phyloP scores from a whole-genome alignment of 2,113 vertebrate genomes.

The Genyomyrus donnyi region DNA sequence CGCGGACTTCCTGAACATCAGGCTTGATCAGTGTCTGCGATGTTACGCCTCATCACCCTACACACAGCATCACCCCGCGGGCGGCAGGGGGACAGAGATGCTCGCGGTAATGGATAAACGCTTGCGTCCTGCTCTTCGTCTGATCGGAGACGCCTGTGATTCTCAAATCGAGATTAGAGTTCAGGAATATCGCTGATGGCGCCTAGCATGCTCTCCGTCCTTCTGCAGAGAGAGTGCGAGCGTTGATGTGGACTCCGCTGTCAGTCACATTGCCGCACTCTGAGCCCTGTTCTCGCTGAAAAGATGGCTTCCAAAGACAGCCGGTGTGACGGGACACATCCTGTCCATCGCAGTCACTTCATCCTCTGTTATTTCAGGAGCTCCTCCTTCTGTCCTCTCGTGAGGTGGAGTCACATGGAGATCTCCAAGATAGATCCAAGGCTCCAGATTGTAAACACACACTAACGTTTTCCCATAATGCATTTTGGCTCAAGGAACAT shows the following conservation, averaged over 20 bases:
- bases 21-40: conserved; percentile 50
- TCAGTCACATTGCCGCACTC: not conserved
- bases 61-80: not conserved
- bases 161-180: not conserved
- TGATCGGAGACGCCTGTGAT: not conserved
- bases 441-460: not conserved
- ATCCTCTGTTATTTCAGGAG: not conserved
- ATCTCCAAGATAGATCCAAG: not conserved
- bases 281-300: not conserved
- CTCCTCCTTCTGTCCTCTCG: not conserved
- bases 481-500: not conserved
- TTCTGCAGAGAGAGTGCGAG: not conserved
- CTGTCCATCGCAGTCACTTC: not conserved
- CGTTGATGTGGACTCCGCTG: not conserved
- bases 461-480: not conserved
- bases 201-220: not conserved
- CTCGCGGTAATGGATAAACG: not conserved
- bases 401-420: not conserved
- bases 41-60: not conserved
- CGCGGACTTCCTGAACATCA: conserved; percentile 56
- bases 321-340: not conserved
- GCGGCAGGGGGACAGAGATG: not conserved
- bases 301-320: not conserved
- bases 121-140: not conserved
- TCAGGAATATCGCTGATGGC: not conserved